Base-by-base conservation (phyloP, 2,888 invertebrate species). In the Muschampia plurimacula region DNA sequence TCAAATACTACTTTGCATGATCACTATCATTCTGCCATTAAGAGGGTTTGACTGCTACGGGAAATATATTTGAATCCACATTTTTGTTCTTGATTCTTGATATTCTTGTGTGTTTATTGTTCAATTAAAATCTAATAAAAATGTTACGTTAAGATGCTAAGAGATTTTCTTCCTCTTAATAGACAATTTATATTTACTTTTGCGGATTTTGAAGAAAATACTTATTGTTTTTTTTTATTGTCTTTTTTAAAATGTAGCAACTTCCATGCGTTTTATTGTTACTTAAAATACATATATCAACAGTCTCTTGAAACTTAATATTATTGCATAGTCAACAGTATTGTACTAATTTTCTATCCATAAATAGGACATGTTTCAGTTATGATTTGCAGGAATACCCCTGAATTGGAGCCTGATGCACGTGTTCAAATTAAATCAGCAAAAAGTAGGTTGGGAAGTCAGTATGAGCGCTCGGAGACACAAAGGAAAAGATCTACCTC, bases 331-430 rank as follows among this genome's bases (percentile, higher is more conserved):
- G 62, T 63, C 63, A 63, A 52, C 52, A 63, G 63, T 69, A 52
- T 39, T 9, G 22, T 60, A 49, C 12, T n/a, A 41, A 55, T 28
- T 39, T 70, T 10, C 39, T 28, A 46, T 46, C 32, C 57, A 39
- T 5, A 64, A 57, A 22, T 59, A 36, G 39, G 44, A 46, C 46
- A 71, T 66, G 2, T 60, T 8, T 9, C n/a, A 72, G 66, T 44
- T 28, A 10, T 67, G 15, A 1, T 22, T 73, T 90, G 78, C 83
- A 93, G 93, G 76, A 91, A 90, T 55, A 93, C 93, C 0, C 93
- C 93, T 9, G 93, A 94, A 74, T 87, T 88, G 74, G 88, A 89
- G 66, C 86, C 88, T 0, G 87, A 87, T 65, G 76, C 80, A 28
- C 82, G 83, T 73, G 77, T 82, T 0, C 84, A 81, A 41, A 22